A percentile compares a stretch with the other conserved stretches of the same genome.
Conservation (phyloP, 2,797 vertebrate genomes). For the Orestias chungarensis region DNA sequence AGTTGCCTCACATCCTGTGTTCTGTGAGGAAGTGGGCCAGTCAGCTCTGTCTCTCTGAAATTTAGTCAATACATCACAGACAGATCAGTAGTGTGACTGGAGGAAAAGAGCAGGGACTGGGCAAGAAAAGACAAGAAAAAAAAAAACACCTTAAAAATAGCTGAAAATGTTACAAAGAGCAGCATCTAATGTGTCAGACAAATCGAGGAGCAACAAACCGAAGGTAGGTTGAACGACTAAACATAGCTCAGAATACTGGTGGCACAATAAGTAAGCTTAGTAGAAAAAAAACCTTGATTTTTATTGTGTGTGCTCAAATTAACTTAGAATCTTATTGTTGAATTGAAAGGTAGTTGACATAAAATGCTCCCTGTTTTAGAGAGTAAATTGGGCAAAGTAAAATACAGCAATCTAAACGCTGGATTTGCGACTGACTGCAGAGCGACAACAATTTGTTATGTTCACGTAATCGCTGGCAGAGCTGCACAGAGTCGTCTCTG, state of each 20-base stretch:
- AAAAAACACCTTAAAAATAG: neutral
- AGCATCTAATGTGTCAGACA: constrained; percentile 91
- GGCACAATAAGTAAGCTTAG: neutral
- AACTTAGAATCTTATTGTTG: neutral
- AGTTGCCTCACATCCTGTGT: constrained; percentile 83
- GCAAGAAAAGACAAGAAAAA: constrained; percentile 28
- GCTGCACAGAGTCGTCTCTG: neutral
- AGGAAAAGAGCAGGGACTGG: constrained; percentile 23
- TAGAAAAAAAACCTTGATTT: neutral
- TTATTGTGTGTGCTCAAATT: neutral
- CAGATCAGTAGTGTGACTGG: constrained; percentile 20
- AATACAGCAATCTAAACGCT: neutral
- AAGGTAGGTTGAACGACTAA: constrained; percentile 85
- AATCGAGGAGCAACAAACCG: constrained; percentile 86
- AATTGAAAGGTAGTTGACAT: neutral
- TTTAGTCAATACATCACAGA: constrained; percentile 50
- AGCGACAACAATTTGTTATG: constrained; percentile 5
- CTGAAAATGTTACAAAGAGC: constrained; percentile 91
- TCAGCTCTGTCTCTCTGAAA: constrained; percentile 10
- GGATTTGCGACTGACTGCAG: neutral
- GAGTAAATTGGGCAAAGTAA: neutral
- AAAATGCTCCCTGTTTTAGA: neutral
- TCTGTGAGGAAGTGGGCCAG: constrained; percentile 76
- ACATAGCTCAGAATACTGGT: neutral
- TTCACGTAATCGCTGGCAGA: constrained; percentile 8